Percentiles rank a stretch among this genome's conserved stretches.
These are phyloP conservation scores for Aphelenchoides fujianensis DNA, from an alignment of 1,140 invertebrate genomes.

Conservation along the genomic window DNA sequence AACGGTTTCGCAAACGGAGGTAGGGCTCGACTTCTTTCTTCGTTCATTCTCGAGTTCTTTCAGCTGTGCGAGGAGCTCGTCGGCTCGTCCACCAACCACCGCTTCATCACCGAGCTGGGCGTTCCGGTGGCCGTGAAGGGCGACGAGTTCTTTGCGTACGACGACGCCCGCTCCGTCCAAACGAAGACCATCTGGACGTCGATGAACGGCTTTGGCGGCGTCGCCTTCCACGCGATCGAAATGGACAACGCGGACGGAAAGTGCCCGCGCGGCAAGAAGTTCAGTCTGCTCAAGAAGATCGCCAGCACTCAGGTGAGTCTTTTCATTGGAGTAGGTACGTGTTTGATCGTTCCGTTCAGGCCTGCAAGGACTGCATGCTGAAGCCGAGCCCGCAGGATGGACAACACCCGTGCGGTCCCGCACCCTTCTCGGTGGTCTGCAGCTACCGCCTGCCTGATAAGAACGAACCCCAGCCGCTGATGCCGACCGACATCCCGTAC, in stretches of 20 bases:
- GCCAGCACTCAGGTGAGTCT: slow-evolving; percentile 13
- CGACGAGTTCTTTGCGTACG: slow-evolving; percentile 20
- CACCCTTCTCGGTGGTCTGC: slow-evolving; percentile 18
- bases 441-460: slow-evolving; percentile 19
- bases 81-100: background rate
- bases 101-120: slow-evolving; percentile 10
- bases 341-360: too few species aligned
- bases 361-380: slow-evolving; percentile 10
- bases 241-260: slow-evolving; percentile 22
- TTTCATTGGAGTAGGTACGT: background rate
- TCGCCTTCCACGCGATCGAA: slow-evolving; percentile 22
- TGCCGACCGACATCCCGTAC: slow-evolving; percentile 12
- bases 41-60: background rate
- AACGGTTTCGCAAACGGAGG: background rate
- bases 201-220: slow-evolving; percentile 22
- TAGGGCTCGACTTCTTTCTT: too few species aligned
- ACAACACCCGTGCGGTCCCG: background rate
- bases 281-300: slow-evolving; percentile 7
- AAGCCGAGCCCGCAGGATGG: slow-evolving; percentile 8
- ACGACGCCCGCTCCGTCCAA: slow-evolving; percentile 18
- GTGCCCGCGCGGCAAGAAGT: slow-evolving; percentile 17
- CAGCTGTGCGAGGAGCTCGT: slow-evolving; percentile 18
- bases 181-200: slow-evolving; percentile 30
- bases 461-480: background rate
- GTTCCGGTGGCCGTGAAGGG: background rate